phyloP scores from a whole-genome alignment of 2,113 vertebrate species.

The Burhinus oedicnemus region DNA sequence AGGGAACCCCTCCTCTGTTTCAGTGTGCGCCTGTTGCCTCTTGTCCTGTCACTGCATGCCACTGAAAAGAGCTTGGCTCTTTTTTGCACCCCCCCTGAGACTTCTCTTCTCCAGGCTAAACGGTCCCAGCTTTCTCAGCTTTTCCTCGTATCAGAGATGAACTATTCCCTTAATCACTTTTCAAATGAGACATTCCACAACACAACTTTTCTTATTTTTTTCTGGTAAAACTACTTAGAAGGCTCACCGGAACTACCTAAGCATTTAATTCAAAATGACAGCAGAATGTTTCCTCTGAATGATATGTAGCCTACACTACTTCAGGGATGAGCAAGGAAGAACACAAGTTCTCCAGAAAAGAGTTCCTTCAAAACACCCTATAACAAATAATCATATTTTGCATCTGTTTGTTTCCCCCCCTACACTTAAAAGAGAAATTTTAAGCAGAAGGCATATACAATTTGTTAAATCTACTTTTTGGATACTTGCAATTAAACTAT shows the following conservation, averaged over 20 bases:
- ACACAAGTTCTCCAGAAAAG: neutral
- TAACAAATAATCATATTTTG: neutral
- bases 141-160: neutral
- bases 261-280: neutral
- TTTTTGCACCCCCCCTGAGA: neutral
- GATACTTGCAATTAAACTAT: constrained; percentile 56
- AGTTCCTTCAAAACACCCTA: neutral
- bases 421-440: neutral
- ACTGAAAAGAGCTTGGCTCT: neutral
- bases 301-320: neutral
- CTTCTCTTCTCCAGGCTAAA: neutral
- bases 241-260: neutral
- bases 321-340: neutral
- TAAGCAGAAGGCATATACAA: neutral
- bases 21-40: neutral
- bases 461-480: constrained; percentile 32
- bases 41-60: neutral
- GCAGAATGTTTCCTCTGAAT: neutral
- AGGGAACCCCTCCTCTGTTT: neutral
- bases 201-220: neutral
- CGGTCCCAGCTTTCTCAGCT: neutral
- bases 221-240: neutral
- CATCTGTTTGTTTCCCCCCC: neutral
- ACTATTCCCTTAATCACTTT: neutral
- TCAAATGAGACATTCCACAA: neutral